phyloP scores from a whole-genome alignment of 2,113 vertebrate genomes.

The Terrapene triunguis region DNA sequence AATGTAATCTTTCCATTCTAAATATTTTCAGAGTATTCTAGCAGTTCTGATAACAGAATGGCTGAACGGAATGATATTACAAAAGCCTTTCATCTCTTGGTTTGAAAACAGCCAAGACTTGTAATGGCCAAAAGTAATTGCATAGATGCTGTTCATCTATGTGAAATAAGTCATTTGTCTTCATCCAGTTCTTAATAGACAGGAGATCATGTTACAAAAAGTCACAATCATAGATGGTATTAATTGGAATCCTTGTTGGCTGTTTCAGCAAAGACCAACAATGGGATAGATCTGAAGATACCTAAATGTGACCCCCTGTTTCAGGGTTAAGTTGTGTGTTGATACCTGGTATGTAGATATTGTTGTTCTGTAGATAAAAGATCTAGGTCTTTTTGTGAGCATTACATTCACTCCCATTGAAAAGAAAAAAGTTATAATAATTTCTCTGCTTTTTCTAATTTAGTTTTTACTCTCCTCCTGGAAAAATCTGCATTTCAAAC shows the following conservation, averaged over 20 bases:
- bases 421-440: background rate
- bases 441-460: background rate
- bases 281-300: background rate
- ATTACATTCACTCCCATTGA: background rate
- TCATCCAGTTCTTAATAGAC: background rate
- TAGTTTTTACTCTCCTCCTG: background rate
- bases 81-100: background rate
- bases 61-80: background rate
- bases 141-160: background rate
- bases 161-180: background rate
- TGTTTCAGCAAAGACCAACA: background rate
- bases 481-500: background rate
- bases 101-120: background rate
- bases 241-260: background rate
- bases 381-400: background rate
- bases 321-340: background rate
- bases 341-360: background rate
- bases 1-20: background rate
- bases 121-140: background rate
- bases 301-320: accelerated
- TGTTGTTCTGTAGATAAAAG: background rate
- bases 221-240: background rate
- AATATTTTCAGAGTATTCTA: background rate
- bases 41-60: background rate
- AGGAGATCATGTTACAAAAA: background rate